Evolutionary conservation across 2,888 invertebrate species (phyloP).

Genomic region (Phortica magna): DNA sequence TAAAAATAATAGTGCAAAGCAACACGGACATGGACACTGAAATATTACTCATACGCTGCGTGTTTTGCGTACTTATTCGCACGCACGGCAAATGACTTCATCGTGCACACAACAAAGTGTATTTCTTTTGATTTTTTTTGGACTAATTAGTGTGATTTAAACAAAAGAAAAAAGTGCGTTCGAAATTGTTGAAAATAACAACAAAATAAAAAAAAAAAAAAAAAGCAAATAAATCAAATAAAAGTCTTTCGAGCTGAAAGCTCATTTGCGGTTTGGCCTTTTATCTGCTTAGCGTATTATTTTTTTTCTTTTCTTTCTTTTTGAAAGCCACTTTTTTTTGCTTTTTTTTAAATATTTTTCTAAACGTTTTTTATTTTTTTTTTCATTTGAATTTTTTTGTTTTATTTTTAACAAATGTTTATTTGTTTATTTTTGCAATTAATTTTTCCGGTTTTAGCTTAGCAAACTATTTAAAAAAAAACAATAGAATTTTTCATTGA

Average conservation of each 20-base stretch:
- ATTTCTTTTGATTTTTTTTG: no score
- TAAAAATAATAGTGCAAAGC: no score
- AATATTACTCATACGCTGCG: slow-evolving; percentile 55
- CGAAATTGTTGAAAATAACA: slow-evolving; percentile 16
- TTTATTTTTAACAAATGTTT: no score
- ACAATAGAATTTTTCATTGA: slow-evolving; percentile 27
- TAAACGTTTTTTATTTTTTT: background rate
- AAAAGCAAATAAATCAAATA: background rate
- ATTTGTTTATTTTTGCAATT: no score
- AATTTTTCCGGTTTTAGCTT: background rate
- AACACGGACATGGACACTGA: background rate
- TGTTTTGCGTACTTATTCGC: slow-evolving; percentile 38
- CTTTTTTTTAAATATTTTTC: background rate
- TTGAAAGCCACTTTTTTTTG: background rate
- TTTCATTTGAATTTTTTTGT: background rate
- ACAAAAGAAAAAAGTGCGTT: slow-evolving; percentile 35
- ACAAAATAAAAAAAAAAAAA: background rate
- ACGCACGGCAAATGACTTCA: background rate
- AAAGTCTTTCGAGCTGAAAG: background rate
- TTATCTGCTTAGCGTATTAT: background rate
- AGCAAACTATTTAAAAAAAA: slow-evolving; percentile 23
- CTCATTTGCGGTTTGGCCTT: background rate
- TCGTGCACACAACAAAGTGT: background rate
- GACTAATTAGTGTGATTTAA: slow-evolving; percentile 32
- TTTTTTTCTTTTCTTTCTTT: background rate